These are phyloP conservation scores for Nomada goodeniana DNA, from an alignment of 2,888 invertebrate genomes.

Conservation along the genomic window DNA sequence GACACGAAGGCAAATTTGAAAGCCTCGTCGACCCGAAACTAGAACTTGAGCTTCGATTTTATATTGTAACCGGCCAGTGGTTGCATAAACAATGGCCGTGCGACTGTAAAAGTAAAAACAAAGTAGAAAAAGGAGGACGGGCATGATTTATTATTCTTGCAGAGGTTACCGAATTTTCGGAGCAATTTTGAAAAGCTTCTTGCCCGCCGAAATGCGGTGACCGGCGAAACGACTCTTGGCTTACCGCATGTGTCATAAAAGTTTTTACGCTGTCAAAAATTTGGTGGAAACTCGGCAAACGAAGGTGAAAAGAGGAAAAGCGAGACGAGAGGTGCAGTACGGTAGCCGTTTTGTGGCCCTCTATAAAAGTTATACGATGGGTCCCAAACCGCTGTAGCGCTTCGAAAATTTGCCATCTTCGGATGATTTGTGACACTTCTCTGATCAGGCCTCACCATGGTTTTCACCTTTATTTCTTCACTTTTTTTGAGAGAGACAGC, in stretches of 20 bases:
- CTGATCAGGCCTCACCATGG: conserved; percentile 11
- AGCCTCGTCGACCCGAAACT: neutral
- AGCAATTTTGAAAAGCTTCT: conserved; percentile 23
- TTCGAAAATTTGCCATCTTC: conserved; percentile 33
- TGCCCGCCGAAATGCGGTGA: conserved; percentile 50
- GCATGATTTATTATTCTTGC: conserved; percentile 54
- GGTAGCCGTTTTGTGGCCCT: conserved; percentile 62
- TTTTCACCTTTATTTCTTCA: conserved; percentile 23
- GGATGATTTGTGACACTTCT: conserved; percentile 54
- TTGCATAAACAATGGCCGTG: conserved; percentile 27
- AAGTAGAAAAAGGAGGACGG: neutral
- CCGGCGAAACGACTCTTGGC: conserved; percentile 58
- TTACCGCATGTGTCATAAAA: conserved; percentile 68
- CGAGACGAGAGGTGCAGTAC: conserved; percentile 33
- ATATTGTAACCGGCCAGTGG: conserved; percentile 33
- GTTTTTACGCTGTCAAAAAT: conserved; percentile 49
- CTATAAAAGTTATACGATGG: conserved; percentile 69
- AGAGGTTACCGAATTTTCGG: conserved; percentile 21
- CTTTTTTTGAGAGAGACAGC: neutral
- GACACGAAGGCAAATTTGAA: neutral
- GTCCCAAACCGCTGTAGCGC: conserved; percentile 1
- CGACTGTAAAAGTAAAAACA: conserved; percentile 32
- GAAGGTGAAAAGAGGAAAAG: conserved; percentile 17
- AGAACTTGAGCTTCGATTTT: neutral
- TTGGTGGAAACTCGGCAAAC: conserved; percentile 10